Conservation (phyloP, 1,140 invertebrate genomes). For the Acromyrmex echinatior region DNA sequence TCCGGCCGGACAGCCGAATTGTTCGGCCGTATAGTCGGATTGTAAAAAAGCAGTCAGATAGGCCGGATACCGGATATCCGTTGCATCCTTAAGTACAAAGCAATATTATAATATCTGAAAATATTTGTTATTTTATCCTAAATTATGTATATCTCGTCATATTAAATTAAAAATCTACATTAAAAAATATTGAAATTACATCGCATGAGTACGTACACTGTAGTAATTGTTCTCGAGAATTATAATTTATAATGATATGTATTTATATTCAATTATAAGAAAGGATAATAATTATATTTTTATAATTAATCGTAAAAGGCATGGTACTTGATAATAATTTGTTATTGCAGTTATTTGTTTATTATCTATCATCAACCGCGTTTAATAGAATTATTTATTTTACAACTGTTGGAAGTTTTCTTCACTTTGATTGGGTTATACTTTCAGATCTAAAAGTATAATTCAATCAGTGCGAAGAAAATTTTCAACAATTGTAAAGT, state of each 20-base stretch:
- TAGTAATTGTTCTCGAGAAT: neutral
- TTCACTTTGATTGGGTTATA: no score
- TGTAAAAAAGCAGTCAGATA: no score
- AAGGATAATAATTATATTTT: conserved; percentile 9
- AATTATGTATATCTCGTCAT: neutral
- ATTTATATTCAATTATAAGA: conserved; percentile 2
- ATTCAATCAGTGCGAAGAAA: no score
- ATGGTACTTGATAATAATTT: conserved; percentile 12
- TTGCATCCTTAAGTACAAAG: neutral
- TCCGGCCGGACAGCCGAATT: no score
- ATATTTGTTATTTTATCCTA: neutral
- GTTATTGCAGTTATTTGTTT: neutral
- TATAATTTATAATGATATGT: neutral
- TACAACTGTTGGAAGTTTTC: no score
- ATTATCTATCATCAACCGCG: neutral
- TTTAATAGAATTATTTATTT: no score
- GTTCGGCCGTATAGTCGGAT: no score
- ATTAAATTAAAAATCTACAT: neutral
- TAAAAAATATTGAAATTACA: conserved; percentile 10
- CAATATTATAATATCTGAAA: neutral
- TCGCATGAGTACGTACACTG: neutral
- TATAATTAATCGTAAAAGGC: neutral
- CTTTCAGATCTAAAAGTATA: no score
- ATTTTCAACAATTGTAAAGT: no score
- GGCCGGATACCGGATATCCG: no score